Base-by-base conservation (phyloP, 2,113 vertebrate genomes). In the Bos javanicus region DNA sequence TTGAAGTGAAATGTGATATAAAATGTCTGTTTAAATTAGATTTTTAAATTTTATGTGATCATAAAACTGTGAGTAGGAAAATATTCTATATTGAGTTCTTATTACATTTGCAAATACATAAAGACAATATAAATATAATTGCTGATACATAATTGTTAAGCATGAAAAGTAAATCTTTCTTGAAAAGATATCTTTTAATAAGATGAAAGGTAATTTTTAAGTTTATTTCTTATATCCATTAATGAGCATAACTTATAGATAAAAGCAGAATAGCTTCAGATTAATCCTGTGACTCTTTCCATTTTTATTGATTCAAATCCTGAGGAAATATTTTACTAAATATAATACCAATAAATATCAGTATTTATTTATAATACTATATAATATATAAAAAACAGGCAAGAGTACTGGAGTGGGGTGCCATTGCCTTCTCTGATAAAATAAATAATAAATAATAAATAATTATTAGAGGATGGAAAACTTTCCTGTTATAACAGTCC, bases 401-500 rank as follows among this genome's bases (percentile, higher is more conserved):
- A 39, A 39, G 39, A 39, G 39, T 39, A 39, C 39, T 39, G 39
- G 39, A 39, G 39, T 39, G 39, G 39, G 39, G 39, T 39, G 39
- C 39, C 39, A 39, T 39, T 39, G 39, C 39, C 39, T 39, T 39
- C 39, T 39, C 39, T 39, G 39, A 39, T 39, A 39, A 67, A 76
- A 26, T 76, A 15, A 6, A 1, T 59, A 57, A 57, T 54, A 17
- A n/a, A n/a, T n/a, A 21, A 17, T 36, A 23, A 36, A 36, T 36
- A 36, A 6, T 36, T 23, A 71, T 36, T 23, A 81, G 36, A 91
- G 13, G 1, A 46, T 60, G 17, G 59, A 64, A 50, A 48, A n/a
- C 2, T 25, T 26, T 11, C 0, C 12, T 59, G 6, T 12, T 48
- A 30, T 8, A 28, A 5, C 1, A 64, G 8, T 33, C 6, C 21